Conservation (phyloP, 2,888 invertebrate species). For the Sthenelais limicola region DNA sequence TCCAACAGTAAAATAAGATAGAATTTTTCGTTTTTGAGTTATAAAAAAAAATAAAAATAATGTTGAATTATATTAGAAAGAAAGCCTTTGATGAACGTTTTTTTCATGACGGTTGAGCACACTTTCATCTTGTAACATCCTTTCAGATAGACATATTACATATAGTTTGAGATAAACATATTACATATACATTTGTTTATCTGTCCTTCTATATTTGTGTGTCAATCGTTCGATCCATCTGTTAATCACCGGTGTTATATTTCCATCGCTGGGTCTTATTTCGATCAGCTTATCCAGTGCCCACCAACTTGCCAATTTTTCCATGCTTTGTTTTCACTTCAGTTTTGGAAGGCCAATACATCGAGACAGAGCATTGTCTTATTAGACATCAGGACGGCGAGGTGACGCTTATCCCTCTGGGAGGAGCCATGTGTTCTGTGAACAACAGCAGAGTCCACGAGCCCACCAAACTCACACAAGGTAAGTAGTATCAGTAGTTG, state of each 20-base stretch:
- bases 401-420: conserved; percentile 59
- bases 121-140: background rate
- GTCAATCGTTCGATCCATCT: too few relatives aligned
- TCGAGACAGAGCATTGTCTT: conserved; percentile 64
- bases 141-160: too few relatives aligned
- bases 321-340: conserved; percentile 29
- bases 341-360: conserved; percentile 73
- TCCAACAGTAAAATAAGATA: too few relatives aligned
- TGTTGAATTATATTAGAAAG: background rate
- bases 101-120: background rate
- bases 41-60: background rate
- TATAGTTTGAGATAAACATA: too few relatives aligned
- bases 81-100: too few relatives aligned
- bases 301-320: too few relatives aligned
- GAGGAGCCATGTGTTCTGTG: conserved; percentile 61
- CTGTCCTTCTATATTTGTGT: too few relatives aligned
- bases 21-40: too few relatives aligned
- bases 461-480: conserved; percentile 63
- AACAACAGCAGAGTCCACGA: conserved; percentile 60
- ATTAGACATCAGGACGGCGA: conserved; percentile 62
- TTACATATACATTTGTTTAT: too few relatives aligned
- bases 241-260: too few relatives aligned
- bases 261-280: too few relatives aligned
- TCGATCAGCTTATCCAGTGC: too few relatives aligned
- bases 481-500: conserved; percentile 50